Base-by-base conservation (phyloP, 1,140 invertebrate species). In the Bursaphelenchus mucronatus region DNA sequence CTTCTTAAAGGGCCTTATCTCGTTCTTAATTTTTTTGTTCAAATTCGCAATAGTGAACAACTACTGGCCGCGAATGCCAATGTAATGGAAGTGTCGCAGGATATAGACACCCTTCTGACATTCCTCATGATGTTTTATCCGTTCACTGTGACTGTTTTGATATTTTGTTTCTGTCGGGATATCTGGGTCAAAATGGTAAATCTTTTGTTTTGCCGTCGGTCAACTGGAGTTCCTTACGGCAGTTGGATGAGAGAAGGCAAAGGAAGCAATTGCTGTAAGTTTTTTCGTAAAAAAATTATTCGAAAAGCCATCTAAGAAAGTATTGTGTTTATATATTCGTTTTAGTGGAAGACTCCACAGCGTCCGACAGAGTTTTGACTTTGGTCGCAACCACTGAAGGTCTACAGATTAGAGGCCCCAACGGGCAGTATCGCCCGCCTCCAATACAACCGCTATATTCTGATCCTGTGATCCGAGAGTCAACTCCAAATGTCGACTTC, bases 1-100 rank as follows among this genome's bases (percentile, higher is more conserved):
- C 39, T 73, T n/a, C 44, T 73, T 10, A 57, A 73, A 59, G 70
- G 70, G 47, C 70, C 70, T 10, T 73, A 74, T 47, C 74, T 73
- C 55, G 51, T 62, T 41, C 47, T 73, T 30, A 68, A 41, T 47
- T 68, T 73, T 30, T 75, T 73, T 49, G 65, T 73, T 45, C 70
- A 73, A 57, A 70, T 71, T 21, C 7, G 9, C n/a, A 39, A 47
- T 15, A 47, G 21, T 46, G 46, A 17, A 30, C 5, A 49, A 66
- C 15, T 30, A 44, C 15, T 43, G 0, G 57, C 11, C 3, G 43
- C 13, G 7, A 46, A n/a, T 17, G 13, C 13, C 13, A 59, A 41
- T 59, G 57, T 13, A 59, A 40, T 63, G 15, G 55, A 58, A 41
- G 40, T 64, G 30, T 52, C 69, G 7, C 63, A 71, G 40, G 69